Evolutionary conservation across 1,140 invertebrate genomes (phyloP), one percentile per base, ranked within the genome.

Genomic region (Apis dorsata): DNA sequence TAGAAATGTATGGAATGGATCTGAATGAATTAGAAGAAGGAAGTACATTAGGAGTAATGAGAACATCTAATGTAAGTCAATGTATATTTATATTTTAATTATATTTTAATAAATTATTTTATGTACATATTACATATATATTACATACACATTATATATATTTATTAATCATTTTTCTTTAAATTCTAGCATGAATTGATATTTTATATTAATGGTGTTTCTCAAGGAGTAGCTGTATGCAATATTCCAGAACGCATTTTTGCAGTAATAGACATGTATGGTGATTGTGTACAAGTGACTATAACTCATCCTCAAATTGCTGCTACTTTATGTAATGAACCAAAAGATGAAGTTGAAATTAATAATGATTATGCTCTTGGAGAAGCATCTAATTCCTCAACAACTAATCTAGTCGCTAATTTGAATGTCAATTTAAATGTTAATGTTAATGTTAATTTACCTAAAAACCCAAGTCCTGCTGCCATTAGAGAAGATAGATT

Each of bases 261-360:
- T 95, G 98, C 97, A 13, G 96, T 99, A 19, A 95, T 99, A 49
- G 98, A 99, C 94, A 94, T 99, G 91, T 99, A 98, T 93, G 98
- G 98, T 4, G 98, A 98, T 93, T 99, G 98, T 94, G 96, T 97
- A 12, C 98, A 99, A 95, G 96, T 99, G 15, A 96, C 96, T 17
- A 94, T 96, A 83, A 95, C 95, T 51, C 93, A 92, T 55, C 91
- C 92, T 17, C 90, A 72, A 66, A 66, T 85, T 57, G 51, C 51
- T 2, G 8, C 84, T 0, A 19, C 53, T 68, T 10, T 84, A n/a
- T 76, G 70, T 21, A 90, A 86, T n/a, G 88, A 90, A 12, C 85
- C 87, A 17, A 92, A 92, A 85, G 89, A 91, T 0, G 91, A 92
- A 63, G 73, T 85, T 3, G 93, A 94, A 78, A 93, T 93, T 60